A percentile compares a stretch with the other conserved stretches of the same genome.
Evolutionary conservation across 2,113 vertebrate genomes (phyloP).

Genomic region (Chloropsis cyanopogon): DNA sequence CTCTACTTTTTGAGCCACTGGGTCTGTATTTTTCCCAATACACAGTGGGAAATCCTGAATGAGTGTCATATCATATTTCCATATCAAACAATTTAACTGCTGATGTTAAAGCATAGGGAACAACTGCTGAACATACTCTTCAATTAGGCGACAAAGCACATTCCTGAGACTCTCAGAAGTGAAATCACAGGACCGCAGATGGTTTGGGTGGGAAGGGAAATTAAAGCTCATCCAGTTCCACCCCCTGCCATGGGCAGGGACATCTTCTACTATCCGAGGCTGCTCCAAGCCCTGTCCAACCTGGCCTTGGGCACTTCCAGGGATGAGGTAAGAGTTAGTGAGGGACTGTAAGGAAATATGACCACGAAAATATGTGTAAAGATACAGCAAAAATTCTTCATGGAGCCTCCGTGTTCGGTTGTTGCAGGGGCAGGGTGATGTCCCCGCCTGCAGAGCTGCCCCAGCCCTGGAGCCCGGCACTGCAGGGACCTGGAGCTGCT

Average conservation of each 20-base stretch:
- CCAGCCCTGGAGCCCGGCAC: neutral
- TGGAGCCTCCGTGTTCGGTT: rapidly evolving
- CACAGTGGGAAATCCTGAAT: neutral
- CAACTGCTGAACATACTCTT: neutral
- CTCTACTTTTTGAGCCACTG: neutral
- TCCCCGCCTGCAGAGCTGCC: neutral
- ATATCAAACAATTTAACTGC: neutral
- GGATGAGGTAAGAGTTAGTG: rapidly evolving
- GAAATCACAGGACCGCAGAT: neutral
- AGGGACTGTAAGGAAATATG: rapidly evolving
- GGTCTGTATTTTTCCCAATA: neutral
- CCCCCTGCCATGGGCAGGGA: neutral
- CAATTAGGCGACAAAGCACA: neutral
- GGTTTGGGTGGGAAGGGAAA: neutral
- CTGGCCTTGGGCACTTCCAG: neutral
- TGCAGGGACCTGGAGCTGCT: neutral
- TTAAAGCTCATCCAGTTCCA: neutral
- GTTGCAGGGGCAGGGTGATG: rapidly evolving
- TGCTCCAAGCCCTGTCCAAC: neutral
- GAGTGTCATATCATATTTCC: neutral
- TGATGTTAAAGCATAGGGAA: neutral
- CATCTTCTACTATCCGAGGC: neutral
- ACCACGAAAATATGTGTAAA: rapidly evolving
- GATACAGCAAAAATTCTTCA: neutral
- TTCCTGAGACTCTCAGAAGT: neutral